A percentile compares a stretch with the other conserved stretches of the same genome.
Conservation (phyloP, 2,888 invertebrate species). For the Nomada fabriciana region DNA sequence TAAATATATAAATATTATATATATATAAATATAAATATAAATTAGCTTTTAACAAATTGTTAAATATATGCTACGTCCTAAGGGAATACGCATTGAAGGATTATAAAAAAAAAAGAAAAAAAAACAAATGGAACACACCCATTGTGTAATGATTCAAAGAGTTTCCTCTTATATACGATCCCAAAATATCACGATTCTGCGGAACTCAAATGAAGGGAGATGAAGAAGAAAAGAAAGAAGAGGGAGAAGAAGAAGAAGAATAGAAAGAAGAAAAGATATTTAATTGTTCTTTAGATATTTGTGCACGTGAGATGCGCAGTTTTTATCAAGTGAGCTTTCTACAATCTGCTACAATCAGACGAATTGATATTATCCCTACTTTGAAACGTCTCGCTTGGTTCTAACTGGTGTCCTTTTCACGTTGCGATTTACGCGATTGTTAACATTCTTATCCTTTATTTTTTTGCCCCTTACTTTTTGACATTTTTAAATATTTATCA, state of each 20-base stretch:
- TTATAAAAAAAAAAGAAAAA: conserved; percentile 61
- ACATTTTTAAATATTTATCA: conserved; percentile 75
- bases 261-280: conserved; percentile 41
- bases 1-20: conserved; percentile 61
- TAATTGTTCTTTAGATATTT: conserved; percentile 65
- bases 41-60: conserved; percentile 83
- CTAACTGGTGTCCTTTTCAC: conserved; percentile 51
- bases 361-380: conserved; percentile 20
- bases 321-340: conserved; percentile 58
- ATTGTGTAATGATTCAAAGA: conserved; percentile 75
- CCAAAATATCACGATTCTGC: conserved; percentile 68
- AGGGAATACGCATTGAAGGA: conserved; percentile 75
- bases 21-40: conserved; percentile 57
- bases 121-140: conserved; percentile 60
- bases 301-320: conserved; percentile 54
- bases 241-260: conserved; percentile 30
- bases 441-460: conserved; percentile 57
- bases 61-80: conserved; percentile 77
- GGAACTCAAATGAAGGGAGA: conserved; percentile 36
- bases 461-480: conserved; percentile 3
- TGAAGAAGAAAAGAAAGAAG: conserved; percentile 47
- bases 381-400: conserved; percentile 51
- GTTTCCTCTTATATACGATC: conserved; percentile 75
- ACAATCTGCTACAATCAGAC: background rate
- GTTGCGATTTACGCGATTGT: conserved; percentile 71